A percentile compares a stretch with the other conserved stretches of the same genome.
These are phyloP conservation scores for Meiosimyza platycephala DNA, from an alignment of 2,888 invertebrate species.

Conservation along the genomic window DNA sequence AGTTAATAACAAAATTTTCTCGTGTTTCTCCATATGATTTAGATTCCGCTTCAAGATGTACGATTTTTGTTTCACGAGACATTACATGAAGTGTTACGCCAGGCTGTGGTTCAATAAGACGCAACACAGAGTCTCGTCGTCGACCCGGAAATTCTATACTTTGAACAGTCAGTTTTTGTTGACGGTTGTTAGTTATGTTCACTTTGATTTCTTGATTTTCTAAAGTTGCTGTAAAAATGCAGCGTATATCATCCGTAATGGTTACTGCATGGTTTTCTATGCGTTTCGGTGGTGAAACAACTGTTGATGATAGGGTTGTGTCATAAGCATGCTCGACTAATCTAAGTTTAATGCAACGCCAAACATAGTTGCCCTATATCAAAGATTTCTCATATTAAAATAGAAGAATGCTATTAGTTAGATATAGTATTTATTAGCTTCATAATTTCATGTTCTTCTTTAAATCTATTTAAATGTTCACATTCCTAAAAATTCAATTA, in stretches of 20 bases:
- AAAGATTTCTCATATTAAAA: too few relatives aligned
- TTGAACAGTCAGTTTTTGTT: slow-evolving; percentile 42
- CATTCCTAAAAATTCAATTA: neutral
- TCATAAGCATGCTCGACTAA: slow-evolving; percentile 50
- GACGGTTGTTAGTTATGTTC: slow-evolving; percentile 50
- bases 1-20: slow-evolving; percentile 51
- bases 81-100: neutral
- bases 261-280: slow-evolving; percentile 68
- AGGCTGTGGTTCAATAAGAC: slow-evolving; percentile 48
- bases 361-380: slow-evolving; percentile 56
- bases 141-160: slow-evolving; percentile 41
- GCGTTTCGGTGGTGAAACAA: neutral
- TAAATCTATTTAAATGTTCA: too few relatives aligned
- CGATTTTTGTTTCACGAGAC: slow-evolving; percentile 8
- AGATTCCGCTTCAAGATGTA: slow-evolving; percentile 51
- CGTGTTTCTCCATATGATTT: slow-evolving; percentile 53
- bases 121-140: slow-evolving; percentile 48
- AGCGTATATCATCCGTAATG: slow-evolving; percentile 68
- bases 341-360: slow-evolving; percentile 57
- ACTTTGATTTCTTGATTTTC: slow-evolving; percentile 56
- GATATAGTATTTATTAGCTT: too few relatives aligned
- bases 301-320: slow-evolving; percentile 24
- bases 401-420: too few relatives aligned
- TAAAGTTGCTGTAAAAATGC: slow-evolving; percentile 66
- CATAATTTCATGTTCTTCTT: too few relatives aligned